Percentiles rank a stretch among this genome's conserved stretches.
phyloP scores from a whole-genome alignment of 2,888 invertebrate genomes.

The Platerodrilus igneus region DNA sequence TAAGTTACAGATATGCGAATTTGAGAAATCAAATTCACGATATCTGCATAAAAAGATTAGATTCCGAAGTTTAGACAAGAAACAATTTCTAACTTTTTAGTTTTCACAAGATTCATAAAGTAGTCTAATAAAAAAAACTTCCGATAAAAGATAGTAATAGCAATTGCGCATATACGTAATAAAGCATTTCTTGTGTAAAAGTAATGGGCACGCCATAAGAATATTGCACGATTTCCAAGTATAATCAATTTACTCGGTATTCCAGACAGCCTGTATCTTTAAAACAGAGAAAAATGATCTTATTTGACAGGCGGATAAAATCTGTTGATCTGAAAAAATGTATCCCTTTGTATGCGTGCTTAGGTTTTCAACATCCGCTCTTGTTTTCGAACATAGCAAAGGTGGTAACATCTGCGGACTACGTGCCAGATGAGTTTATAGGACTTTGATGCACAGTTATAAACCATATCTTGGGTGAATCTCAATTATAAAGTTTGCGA shows the following conservation, averaged over 20 bases:
- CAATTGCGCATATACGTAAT: no score
- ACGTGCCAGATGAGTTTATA: constrained; percentile 25
- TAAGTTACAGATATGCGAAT: no score
- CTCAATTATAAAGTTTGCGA: constrained; percentile 25
- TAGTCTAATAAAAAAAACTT: no score
- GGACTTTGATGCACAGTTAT: constrained; percentile 28
- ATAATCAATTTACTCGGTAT: constrained; percentile 21
- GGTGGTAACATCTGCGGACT: constrained; percentile 27
- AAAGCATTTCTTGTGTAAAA: no score
- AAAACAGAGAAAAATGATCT: constrained; percentile 33
- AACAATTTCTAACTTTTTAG: no score
- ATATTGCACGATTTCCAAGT: no score
- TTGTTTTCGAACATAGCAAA: constrained; percentile 21
- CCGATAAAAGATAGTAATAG: no score
- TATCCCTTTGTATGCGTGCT: constrained; percentile 34
- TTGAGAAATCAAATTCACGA: no score
- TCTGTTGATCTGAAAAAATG: constrained; percentile 39
- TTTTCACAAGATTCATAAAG: no score
- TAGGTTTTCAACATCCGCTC: constrained; percentile 25
- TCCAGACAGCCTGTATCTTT: constrained; percentile 18
- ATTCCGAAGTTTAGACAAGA: no score
- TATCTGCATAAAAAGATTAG: no score
- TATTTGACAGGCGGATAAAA: constrained; percentile 37
- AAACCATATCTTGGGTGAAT: constrained; percentile 21
- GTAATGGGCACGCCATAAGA: no score